Evolutionary conservation across 2,888 invertebrate species (phyloP), one percentile per base, ranked within the genome.

Genomic region (Cyaniris semiargus): DNA sequence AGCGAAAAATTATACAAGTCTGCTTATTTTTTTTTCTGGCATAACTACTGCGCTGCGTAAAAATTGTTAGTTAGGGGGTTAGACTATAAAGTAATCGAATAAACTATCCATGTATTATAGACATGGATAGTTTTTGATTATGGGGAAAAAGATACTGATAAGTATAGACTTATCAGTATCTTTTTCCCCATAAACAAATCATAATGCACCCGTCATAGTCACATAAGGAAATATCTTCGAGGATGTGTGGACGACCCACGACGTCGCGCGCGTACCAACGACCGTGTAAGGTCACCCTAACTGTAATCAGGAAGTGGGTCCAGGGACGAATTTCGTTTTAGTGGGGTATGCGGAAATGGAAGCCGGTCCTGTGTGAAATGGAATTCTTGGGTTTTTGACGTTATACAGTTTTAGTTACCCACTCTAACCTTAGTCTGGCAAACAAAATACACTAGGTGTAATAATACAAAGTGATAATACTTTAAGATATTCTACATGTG

Each of bases 171-270:
- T n/a, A n/a, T n/a, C n/a, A n/a, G n/a, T n/a, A n/a, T n/a, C n/a
- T n/a, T 34, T 53, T 31, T 66, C 66, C 66, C 27, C 27, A 31
- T 60, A 60, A 60, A 66, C 21, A 31, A 66, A 66, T 66, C 66
- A 66, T 66, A 66, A 66, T 66, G 66, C 66, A 66, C 27, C 66
- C 15, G 23, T 66, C 66, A 66, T 66, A 60, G 21, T 23, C 60
- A 10, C 60, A 23, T 18, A 31, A 66, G 66, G 66, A 66, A 66
- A 66, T 60, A 66, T 66, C 6, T 66, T 31, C 15, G 15, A 66
- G 66, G 66, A 66, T 27, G 66, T 66, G 60, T 60, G 13, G 60
- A 23, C 60, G 66, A 60, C 23, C 60, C 18, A 31, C 15, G 31
- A 66, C 66, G 66, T 27, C 15, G 27, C 7, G 27, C 66, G 66